Conservation (phyloP, 1,140 invertebrate species). For the Drosophila guanche region DNA sequence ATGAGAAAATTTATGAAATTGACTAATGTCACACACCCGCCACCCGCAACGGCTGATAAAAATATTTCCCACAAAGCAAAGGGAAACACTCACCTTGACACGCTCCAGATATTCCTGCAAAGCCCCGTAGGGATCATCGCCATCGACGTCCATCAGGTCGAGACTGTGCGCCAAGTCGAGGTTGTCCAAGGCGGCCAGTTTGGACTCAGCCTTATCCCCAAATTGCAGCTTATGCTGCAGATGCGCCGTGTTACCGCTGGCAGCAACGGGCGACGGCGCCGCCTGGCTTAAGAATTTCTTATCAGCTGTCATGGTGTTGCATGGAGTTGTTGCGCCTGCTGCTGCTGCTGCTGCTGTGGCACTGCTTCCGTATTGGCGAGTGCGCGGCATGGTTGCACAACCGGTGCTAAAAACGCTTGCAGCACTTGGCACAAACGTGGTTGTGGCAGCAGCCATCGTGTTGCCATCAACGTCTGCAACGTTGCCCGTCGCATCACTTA, state of each 20-base stretch:
- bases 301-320: conserved; percentile 76
- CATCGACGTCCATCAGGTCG: conserved; percentile 75
- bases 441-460: conserved; percentile 26
- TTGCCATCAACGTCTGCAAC: conserved; percentile 65
- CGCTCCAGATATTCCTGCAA: conserved; percentile 79
- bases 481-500: conserved; percentile 73
- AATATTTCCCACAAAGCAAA: conserved; percentile 14
- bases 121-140: conserved; percentile 75
- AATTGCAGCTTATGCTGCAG: conserved; percentile 76
- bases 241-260: conserved; percentile 36
- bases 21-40: conserved; percentile 34
- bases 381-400: conserved; percentile 80
- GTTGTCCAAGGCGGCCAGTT: conserved; percentile 73
- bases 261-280: conserved; percentile 46
- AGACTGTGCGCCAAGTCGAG: conserved; percentile 74
- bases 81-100: conserved; percentile 71
- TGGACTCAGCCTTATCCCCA: conserved; percentile 66
- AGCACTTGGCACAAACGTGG: conserved; percentile 37
- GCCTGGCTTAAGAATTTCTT: conserved; percentile 71
- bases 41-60: conserved; percentile 3
- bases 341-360: conserved; percentile 24
- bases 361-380: conserved; percentile 77
- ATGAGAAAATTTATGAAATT: conserved; percentile 59
- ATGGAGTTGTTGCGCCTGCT: conserved; percentile 32
- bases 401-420: conserved; percentile 73